Base-by-base conservation (phyloP, 2,797 vertebrate species). In the Varecia variegata region DNA sequence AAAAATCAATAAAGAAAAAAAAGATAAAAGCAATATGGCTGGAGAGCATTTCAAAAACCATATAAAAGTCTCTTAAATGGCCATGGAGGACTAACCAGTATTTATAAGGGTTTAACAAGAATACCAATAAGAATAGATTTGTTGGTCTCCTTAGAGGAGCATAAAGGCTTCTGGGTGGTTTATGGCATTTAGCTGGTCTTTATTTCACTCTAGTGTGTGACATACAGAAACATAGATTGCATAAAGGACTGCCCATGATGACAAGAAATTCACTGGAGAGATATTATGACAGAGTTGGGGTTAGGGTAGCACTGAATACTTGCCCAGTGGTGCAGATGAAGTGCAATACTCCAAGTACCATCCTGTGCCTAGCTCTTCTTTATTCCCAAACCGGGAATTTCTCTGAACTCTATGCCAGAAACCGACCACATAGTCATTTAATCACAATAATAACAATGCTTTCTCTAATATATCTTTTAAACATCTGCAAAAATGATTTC, bases 1-100 rank as follows among this genome's bases (percentile, higher is more conserved):
- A 97, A 98, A 98, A 98, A 98, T 98, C 98, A 98, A 98, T 98
- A 98, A 96, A 94, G 94, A 85, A 58, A 90, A 94, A 96, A 96
- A 93, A 96, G 84, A 98, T 97, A 93, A 94, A 71, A 77, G 97
- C 98, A 98, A 97, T 95, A 98, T 94, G 81, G 84, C 82, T 96
- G 95, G 97, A 97, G 90, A 96, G 91, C 79, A 62, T 98, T 98
- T 98, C 40, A 87, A 95, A 93, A 96, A 82, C 94, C 98, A 20
- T 94, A 97, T 90, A 94, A 98, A 97, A 96, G 56, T 76, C 38
- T 71, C 94, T 95, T 30, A 27, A 97, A 94, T 93, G 87, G 88
- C 96, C 70, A 20, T 18, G 65, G 71, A 94, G 50, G 98, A 83
- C 93, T 97, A 56, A 56, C 76, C 68, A 81, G 97, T 95, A 97